Evolutionary conservation across 2,888 invertebrate species (phyloP).

Genomic region (Eristalis intricaria): DNA sequence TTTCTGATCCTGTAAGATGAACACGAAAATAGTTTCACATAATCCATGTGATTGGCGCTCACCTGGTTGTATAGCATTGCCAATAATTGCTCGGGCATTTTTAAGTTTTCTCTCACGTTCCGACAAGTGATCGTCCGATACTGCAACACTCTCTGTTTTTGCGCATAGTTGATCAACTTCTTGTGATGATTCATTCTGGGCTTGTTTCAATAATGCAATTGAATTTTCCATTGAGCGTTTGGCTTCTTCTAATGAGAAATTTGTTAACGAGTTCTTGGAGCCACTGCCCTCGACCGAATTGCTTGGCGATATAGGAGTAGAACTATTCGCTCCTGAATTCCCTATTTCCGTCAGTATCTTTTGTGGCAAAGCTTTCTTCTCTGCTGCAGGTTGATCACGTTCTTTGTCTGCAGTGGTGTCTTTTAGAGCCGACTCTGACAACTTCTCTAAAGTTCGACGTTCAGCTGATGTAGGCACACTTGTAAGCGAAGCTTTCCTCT

Average conservation of each 20-base stretch:
- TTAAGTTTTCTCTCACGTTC: slow-evolving; percentile 84
- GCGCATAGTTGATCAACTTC: slow-evolving; percentile 81
- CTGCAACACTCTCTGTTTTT: slow-evolving; percentile 79
- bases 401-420: slow-evolving; percentile 59
- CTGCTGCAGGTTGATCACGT: slow-evolving; percentile 74
- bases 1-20: slow-evolving; percentile 73
- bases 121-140: slow-evolving; percentile 78
- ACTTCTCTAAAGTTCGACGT: slow-evolving; percentile 75
- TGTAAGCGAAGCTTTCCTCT: slow-evolving; percentile 88
- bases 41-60: slow-evolving; percentile 67
- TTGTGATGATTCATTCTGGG: slow-evolving; percentile 80
- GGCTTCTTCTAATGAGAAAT: slow-evolving; percentile 83
- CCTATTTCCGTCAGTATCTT: slow-evolving; percentile 61
- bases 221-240: slow-evolving; percentile 85
- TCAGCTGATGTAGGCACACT: slow-evolving; percentile 80
- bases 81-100: slow-evolving; percentile 88
- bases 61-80: slow-evolving; percentile 85
- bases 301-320: slow-evolving; percentile 53
- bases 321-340: slow-evolving; percentile 63
- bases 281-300: slow-evolving; percentile 82
- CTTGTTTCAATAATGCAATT: slow-evolving; percentile 84
- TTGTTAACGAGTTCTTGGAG: slow-evolving; percentile 82
- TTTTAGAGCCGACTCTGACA: slow-evolving; percentile 72
- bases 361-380: slow-evolving; percentile 69
- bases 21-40: slow-evolving; percentile 54